These are phyloP conservation scores for Tautogolabrus adspersus DNA, from an alignment of 2,113 vertebrate species.

Conservation along the genomic window DNA sequence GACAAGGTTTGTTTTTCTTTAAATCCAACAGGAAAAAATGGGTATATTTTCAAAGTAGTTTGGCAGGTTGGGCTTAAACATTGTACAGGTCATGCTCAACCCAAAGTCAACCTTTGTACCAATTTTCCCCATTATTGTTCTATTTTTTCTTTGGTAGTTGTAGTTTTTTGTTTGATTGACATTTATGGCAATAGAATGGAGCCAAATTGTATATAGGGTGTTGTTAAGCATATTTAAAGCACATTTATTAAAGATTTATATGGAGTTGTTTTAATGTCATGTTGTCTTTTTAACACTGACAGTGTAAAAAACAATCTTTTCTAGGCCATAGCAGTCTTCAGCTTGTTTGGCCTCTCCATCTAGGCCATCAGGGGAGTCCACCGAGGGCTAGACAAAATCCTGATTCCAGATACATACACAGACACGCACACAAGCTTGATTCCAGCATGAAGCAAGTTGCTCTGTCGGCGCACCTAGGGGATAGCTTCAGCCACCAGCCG, in stretches of 20 bases:
- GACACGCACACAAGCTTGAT: conserved; percentile 30
- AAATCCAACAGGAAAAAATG: not conserved
- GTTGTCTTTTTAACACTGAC: conserved; percentile 18
- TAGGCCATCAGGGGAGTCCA: conserved; percentile 67
- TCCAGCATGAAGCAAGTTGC: conserved; percentile 67
- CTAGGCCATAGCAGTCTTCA: conserved; percentile 60
- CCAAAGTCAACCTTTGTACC: too few relatives aligned
- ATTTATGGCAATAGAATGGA: too few relatives aligned
- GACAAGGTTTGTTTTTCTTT: not conserved
- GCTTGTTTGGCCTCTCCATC: conserved; percentile 63
- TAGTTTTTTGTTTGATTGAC: too few relatives aligned
- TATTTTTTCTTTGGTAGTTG: too few relatives aligned
- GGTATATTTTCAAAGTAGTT: too few relatives aligned
- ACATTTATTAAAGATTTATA: not conserved
- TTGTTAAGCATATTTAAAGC: not conserved
- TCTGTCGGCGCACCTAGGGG: conserved; percentile 73
- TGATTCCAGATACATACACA: conserved; percentile 57
- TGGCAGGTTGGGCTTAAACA: too few relatives aligned
- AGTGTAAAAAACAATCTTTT: conserved; percentile 57
- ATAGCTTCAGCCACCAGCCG: conserved; percentile 73
- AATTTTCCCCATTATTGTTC: too few relatives aligned
- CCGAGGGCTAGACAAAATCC: conserved; percentile 61
- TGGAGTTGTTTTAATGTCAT: conserved; percentile 7
- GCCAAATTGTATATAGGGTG: too few relatives aligned
- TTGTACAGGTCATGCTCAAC: too few relatives aligned